A percentile compares a stretch with the other conserved stretches of the same genome.
Evolutionary conservation across 2,113 vertebrate genomes (phyloP).

Genomic region (Pontoporia blainvillei): DNA sequence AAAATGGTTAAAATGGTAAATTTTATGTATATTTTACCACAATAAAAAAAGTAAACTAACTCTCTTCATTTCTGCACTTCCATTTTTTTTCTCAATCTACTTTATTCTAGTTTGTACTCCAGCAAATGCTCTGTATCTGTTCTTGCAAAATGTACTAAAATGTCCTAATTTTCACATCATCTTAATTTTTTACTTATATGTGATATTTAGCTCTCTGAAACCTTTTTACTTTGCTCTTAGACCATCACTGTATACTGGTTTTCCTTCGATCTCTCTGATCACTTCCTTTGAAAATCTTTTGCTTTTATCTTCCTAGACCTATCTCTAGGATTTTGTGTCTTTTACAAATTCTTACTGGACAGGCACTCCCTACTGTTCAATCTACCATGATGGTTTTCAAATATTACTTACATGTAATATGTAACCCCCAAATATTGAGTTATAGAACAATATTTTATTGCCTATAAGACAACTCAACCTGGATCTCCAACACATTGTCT

Average conservation of each 20-base stretch:
- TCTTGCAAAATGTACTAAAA: not conserved
- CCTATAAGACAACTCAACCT: not conserved
- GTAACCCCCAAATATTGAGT: not conserved
- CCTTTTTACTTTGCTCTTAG: not conserved
- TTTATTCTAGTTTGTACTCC: not conserved
- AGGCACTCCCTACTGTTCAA: not conserved
- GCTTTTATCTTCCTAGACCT: not conserved
- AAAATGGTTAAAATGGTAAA: not conserved
- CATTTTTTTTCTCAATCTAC: not conserved
- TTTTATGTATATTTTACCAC: not conserved
- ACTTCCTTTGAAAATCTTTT: not conserved
- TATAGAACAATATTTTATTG: not conserved
- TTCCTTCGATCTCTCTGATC: not conserved
- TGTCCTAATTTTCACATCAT: not conserved
- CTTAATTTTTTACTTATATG: not conserved
- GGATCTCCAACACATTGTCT: not conserved
- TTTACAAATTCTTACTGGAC: not conserved
- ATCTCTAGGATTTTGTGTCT: not conserved
- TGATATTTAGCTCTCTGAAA: not conserved
- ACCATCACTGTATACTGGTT: not conserved
- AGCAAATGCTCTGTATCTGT: not conserved
- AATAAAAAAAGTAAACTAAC: not conserved
- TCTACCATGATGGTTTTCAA: not conserved
- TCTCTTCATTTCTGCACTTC: not conserved
- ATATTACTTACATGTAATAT: not conserved